Evolutionary conservation across 1,140 invertebrate genomes (phyloP), one percentile per base, ranked within the genome.

Genomic region (Diploscapter pachys): DNA sequence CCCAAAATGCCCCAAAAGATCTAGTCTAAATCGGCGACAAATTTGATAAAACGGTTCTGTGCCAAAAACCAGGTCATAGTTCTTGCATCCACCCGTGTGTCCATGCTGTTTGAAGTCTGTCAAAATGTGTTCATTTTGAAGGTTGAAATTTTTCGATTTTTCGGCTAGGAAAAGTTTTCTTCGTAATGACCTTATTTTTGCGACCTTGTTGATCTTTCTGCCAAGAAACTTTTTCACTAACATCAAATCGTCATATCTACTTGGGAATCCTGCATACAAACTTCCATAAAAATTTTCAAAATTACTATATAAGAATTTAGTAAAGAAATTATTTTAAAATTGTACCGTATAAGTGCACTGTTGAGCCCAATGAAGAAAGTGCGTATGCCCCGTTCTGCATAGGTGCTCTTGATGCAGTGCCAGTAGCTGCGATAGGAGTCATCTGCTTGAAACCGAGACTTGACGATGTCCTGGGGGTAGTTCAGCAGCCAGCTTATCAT

Each of bases 401-500:
- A 95, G 81, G 94, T 91, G 59, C 89, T 80, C 6, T 90, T 87
- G n/a, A 90, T 90, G 4, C 86, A 84, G 81, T 85, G 75, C 51
- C 52, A 57, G 48, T 80, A 75, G 4, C 66, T 71, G 69, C 64
- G 78, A 66, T 77, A 75, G 63, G 64, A 71, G 51, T 78, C 57
- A 57, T 94, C 92, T 3, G 91, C 90, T 87, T 96, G 94, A 53
- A 94, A 86, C 63, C 93, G 88, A 0, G 93, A 93, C 85, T 96
- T 96, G 5, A 96, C 87, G 0, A 95, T 92, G 86, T 96, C 94
- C 2, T 93, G 84, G 0, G 94, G 94, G 85, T 95, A 96, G 3
- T 91, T 90, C 2, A 92, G 78, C 0, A 93, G 78, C 94, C 94
- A 96, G 0, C 93, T 95, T 0, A 90, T 81, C 48, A 90, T 89